These are phyloP conservation scores for Stenchaetothrips biformis DNA, from an alignment of 2,888 invertebrate species.

Conservation along the genomic window DNA sequence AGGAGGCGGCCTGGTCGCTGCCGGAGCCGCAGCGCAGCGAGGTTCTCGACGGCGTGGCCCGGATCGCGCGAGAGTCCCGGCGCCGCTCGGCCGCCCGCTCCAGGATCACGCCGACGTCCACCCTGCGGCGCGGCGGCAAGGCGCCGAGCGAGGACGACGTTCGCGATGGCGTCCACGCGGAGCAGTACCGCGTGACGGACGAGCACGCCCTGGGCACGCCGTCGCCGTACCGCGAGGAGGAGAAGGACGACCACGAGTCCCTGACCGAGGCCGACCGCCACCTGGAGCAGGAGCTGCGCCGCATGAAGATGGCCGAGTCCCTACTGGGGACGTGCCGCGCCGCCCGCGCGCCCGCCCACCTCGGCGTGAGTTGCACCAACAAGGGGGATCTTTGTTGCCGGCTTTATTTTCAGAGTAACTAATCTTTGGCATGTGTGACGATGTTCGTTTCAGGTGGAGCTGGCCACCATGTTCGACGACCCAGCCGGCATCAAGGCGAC, in stretches of 20 bases:
- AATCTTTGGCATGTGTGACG: background rate
- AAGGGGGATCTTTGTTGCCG: too few species aligned
- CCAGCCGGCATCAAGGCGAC: background rate
- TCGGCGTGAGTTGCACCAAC: background rate
- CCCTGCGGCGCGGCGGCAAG: background rate
- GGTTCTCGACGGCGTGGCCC: conserved; percentile 28
- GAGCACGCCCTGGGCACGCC: background rate
- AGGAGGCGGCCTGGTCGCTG: background rate
- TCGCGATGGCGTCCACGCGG: background rate
- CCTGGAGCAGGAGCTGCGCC: conserved; percentile 17
- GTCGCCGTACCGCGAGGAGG: background rate
- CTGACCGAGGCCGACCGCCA: conserved; percentile 19
- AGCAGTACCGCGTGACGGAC: conserved; percentile 5
- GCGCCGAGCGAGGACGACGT: background rate
- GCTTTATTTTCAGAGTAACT: background rate
- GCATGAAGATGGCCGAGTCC: conserved; percentile 24
- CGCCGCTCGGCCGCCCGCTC: conserved; percentile 29
- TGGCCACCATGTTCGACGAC: conserved; percentile 15
- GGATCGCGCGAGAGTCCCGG: conserved; percentile 26
- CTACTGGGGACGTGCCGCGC: conserved; percentile 38
- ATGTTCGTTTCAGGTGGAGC: background rate
- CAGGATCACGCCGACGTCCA: conserved; percentile 28
- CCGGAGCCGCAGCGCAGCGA: conserved; percentile 26
- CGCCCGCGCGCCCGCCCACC: conserved; percentile 33
- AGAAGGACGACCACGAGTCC: background rate